Base-by-base conservation (phyloP, 1,140 invertebrate genomes). In the Calephelis virginiensis region DNA sequence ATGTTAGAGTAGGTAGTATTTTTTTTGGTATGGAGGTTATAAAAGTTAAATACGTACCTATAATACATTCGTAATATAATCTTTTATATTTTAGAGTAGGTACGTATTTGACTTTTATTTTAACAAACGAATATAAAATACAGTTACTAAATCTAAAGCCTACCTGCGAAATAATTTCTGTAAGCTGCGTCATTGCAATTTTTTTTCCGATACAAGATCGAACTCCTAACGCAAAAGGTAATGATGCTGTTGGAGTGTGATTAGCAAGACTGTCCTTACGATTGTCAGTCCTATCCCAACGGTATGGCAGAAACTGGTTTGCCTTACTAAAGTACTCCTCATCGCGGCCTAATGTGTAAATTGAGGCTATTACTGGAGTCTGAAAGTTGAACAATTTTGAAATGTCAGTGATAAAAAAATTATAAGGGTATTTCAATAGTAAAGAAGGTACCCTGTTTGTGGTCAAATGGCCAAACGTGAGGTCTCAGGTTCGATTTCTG, bases 181-280 rank as follows among this genome's bases (percentile, higher is more conserved):
- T 92, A 71, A 97, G 92, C 87, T 97, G 95, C 47, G 93, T 87
- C 79, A 96, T 94, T 0, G 96, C 96, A 49, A 97, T 92, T 77
- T 95, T 95, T 74, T 93, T 93, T 0, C 97, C 97, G 61, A 98
- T 93, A 82, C 97, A 98, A 13, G 95, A 95, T 69, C 97, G 93
- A 6, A 93, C 92, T 3, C 97, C 97, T 64, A 97, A 92, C 7
- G 96, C 96, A 88, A 97, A 98, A 1, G 97, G 97, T 43, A 98
- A 74, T 63, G 93, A 94, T n/a, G 95, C 96, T 77, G 94, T 93
- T 2, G 94, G 89, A 69, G 94, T 90, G 64, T 89, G 83, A 69
- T 91, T 93, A 50, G 85, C 75, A 49, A 92, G 74, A 5, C 71
- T 63, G 9, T 75, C 70, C 68, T 69, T 81, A 50, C 82, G 75